A percentile compares a stretch with the other conserved stretches of the same genome.
Evolutionary conservation across 2,797 vertebrate genomes (phyloP).

Genomic region (Sphenodon punctatus): DNA sequence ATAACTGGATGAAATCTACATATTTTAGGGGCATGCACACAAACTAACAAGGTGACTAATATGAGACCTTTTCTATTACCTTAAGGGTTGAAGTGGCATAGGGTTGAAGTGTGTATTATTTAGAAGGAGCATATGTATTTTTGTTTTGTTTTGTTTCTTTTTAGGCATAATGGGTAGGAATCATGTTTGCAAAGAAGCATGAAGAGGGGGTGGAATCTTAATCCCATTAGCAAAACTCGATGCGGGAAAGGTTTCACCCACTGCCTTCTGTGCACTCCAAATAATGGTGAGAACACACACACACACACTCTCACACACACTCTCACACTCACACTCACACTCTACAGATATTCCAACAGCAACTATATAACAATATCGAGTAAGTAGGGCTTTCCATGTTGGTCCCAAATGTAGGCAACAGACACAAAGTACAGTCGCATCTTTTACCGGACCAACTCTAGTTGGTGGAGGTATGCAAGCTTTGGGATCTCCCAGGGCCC

Average conservation of each 20-base stretch:
- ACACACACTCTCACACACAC: no score
- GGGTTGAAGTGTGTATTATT: background rate
- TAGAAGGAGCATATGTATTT: background rate
- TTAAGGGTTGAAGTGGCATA: background rate
- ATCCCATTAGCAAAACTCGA: background rate
- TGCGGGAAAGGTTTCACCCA: background rate
- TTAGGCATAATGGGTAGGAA: background rate
- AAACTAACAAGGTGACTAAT: background rate
- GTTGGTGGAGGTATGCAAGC: no score
- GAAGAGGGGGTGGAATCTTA: background rate
- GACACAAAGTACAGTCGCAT: no score
- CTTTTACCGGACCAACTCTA: no score
- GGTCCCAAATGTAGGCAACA: no score
- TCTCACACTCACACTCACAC: no score
- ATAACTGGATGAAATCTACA: background rate
- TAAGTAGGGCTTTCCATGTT: no score
- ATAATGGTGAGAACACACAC: no score
- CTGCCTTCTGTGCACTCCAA: background rate
- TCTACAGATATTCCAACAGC: no score
- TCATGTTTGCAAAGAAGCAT: background rate
- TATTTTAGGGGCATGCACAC: background rate
- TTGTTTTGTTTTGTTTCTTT: constrained; percentile 23
- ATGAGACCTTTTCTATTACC: background rate
- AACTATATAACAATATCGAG: no score
- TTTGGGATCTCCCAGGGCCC: no score